Conservation (phyloP, 2,113 vertebrate species). For the Stomatorhinus ivindoensis region DNA sequence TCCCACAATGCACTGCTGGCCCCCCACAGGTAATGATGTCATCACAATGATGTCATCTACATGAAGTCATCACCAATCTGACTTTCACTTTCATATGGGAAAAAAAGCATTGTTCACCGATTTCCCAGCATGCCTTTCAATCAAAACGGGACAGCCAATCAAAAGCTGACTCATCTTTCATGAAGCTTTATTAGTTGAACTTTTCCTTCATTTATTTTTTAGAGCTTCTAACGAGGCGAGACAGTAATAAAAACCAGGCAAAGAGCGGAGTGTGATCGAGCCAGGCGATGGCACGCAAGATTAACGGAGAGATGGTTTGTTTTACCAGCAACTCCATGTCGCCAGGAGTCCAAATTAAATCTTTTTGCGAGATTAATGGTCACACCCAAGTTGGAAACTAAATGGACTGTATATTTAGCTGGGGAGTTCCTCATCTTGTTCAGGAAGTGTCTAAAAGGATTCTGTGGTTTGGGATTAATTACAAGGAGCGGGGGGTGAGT, state of each 20-base stretch:
- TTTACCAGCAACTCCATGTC: neutral
- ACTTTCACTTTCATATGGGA: neutral
- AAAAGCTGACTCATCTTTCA: neutral
- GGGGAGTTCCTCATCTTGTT: neutral
- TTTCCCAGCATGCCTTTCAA: neutral
- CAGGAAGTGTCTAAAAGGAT: conserved; percentile 7
- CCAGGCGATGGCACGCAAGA: neutral
- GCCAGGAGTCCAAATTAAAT: neutral
- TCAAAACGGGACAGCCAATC: neutral
- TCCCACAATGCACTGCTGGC: neutral
- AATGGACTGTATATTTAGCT: neutral
- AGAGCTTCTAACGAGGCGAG: neutral
- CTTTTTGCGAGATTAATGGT: neutral
- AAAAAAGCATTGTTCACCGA: neutral
- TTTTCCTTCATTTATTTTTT: neutral
- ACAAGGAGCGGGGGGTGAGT: neutral
- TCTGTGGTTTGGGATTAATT: neutral
- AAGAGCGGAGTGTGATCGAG: neutral
- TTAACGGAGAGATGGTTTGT: neutral
- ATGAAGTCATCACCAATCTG: neutral
- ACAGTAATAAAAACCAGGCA: neutral
- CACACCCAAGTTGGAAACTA: conserved; percentile 8
- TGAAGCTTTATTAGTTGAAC: neutral
- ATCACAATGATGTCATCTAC: no score
- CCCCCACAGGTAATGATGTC: neutral